Conservation (phyloP, 1,140 invertebrate genomes). For the Apis mellifera region Amel_HAv3.1 CM009944.2:8366501-8367000, state of each 20-base stretch:
- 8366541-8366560: background rate
- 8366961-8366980: no score
- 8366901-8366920: background rate
- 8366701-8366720: conserved; percentile 64
- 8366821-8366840: conserved; percentile 23
- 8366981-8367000: background rate
- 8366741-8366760: conserved; percentile 40
- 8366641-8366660: conserved; percentile 44
- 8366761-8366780: conserved; percentile 50
- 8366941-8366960: no score
- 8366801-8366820: conserved; percentile 16
- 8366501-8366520: no score
- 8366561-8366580: conserved; percentile 18
- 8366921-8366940: no score
- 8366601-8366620: conserved; percentile 9
- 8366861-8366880: background rate
- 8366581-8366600: conserved; percentile 56
- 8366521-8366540: background rate
- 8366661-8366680: conserved; percentile 58
- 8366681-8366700: conserved; percentile 66
- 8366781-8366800: conserved; percentile 29
- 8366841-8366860: conserved; percentile 14
- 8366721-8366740: background rate
- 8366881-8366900: no score
- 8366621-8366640: background rate